phyloP scores from a whole-genome alignment of 2,797 vertebrate species.

The Salmo trutta region DNA sequence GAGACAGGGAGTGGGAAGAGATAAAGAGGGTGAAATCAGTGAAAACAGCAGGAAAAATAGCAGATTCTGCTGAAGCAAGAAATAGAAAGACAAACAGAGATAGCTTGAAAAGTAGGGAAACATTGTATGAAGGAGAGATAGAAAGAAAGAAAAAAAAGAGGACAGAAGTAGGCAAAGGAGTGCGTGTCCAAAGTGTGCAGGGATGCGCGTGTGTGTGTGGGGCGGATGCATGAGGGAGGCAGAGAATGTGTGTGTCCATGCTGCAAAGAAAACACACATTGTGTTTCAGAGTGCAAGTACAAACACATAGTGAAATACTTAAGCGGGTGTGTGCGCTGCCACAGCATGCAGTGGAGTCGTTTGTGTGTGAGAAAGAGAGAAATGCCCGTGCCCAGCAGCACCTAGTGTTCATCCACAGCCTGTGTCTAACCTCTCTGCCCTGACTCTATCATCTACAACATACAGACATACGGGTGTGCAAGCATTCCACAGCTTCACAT shows the following conservation, averaged over 20 bases:
- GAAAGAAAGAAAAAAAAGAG: slow-evolving; percentile 20
- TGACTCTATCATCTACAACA: slow-evolving; percentile 23
- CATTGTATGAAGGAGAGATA: slow-evolving; percentile 43
- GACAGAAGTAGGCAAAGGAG: slow-evolving; percentile 4
- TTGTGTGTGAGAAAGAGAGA: neutral
- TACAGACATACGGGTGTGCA: slow-evolving; percentile 42
- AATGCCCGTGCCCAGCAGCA: slow-evolving; percentile 48
- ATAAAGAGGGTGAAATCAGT: slow-evolving; percentile 46
- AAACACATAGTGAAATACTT: slow-evolving; percentile 30
- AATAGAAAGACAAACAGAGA: slow-evolving; percentile 37
- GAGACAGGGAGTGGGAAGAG: slow-evolving; percentile 21
- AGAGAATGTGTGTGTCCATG: slow-evolving; percentile 28
- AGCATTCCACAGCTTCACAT: slow-evolving; percentile 56
- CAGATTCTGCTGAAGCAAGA: slow-evolving; percentile 36
- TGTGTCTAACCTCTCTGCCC: slow-evolving; percentile 34
- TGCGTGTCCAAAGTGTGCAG: slow-evolving; percentile 20
- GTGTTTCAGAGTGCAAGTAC: slow-evolving; percentile 44
- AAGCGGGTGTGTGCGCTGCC: slow-evolving; percentile 42
- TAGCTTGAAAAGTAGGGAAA: slow-evolving; percentile 22
- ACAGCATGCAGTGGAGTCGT: slow-evolving; percentile 63
- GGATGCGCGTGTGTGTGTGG: neutral
- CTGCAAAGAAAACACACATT: slow-evolving; percentile 28
- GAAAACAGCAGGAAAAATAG: slow-evolving; percentile 23
- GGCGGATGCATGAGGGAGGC: slow-evolving; percentile 27
- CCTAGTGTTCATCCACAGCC: slow-evolving; percentile 42